Percentiles rank a stretch among this genome's conserved stretches.
Evolutionary conservation across 2,797 vertebrate genomes (phyloP).

Genomic region (Brachyalestes nurse): DNA sequence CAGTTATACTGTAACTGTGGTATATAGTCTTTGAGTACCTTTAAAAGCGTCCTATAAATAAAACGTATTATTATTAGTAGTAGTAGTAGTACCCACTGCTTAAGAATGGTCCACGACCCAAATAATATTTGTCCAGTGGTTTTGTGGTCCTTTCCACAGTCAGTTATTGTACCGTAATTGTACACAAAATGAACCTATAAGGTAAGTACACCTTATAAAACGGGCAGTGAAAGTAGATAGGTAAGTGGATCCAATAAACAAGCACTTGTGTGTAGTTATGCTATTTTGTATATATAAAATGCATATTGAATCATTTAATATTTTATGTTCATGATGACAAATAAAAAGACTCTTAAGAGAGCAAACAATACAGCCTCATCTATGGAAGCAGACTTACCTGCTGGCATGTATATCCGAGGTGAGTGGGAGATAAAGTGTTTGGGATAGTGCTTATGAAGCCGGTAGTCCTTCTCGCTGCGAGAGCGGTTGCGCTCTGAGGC

Average conservation of each 20-base stretch:
- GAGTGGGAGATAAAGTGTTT: constrained; percentile 86
- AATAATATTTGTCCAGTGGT: not conserved
- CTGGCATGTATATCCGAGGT: constrained; percentile 86
- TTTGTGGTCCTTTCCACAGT: not conserved
- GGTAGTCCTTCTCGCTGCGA: constrained; percentile 98
- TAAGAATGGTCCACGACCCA: too few relatives aligned
- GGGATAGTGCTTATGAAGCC: constrained; percentile 90
- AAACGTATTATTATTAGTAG: too few relatives aligned
- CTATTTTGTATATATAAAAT: too few relatives aligned
- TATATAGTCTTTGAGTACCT: too few relatives aligned
- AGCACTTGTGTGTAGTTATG: too few relatives aligned
- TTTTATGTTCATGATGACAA: too few relatives aligned
- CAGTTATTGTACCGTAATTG: not conserved
- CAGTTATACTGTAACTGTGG: too few relatives aligned
- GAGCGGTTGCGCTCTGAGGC: constrained; percentile 89
- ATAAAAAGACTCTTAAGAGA: not conserved
- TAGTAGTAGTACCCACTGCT: too few relatives aligned
- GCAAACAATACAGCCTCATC: not conserved
- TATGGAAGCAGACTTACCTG: constrained; percentile 79
- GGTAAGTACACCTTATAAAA: not conserved
- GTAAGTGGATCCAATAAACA: not conserved
- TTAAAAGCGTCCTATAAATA: too few relatives aligned
- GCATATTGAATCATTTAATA: too few relatives aligned
- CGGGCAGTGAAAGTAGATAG: not conserved
- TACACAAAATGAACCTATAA: not conserved